Base-by-base conservation (phyloP, 2,888 invertebrate genomes). In the Stratiomys singularior region DNA sequence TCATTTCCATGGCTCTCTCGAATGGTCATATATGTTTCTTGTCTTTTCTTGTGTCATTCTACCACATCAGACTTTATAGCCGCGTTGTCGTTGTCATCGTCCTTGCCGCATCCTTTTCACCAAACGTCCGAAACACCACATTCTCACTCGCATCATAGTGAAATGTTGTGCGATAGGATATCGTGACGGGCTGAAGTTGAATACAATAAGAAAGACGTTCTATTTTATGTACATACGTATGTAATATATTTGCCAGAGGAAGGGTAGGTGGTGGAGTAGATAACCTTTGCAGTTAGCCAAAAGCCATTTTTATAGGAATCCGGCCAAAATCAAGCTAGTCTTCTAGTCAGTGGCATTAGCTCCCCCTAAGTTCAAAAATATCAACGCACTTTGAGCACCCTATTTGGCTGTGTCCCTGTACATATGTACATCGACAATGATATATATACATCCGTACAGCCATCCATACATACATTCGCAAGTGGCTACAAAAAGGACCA, bases 401-500 rank as follows among this genome's bases (percentile, higher is more conserved):
- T 60, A 60, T 60, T 25, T 25, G 9, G 15, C 25, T 25, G 18
- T 60, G 23, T 25, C 60, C 25, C 15, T 21, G 60, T 18, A 60
- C 60, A 60, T 52, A 52, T 18, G 18, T 52, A 52, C 18, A n/a
- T n/a, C n/a, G n/a, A n/a, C n/a, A n/a, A n/a, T n/a, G n/a, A n/a
- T n/a, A n/a, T n/a, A n/a, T n/a, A n/a, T n/a, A n/a, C n/a, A 15
- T 18, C n/a, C 15, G 11, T 52, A 4, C 60, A 15, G 5, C 21
- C 18, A 60, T 60, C 7, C 13, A 60, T 60, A 25, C 60, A 25
- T 60, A 4, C 18, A 60, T 60, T 25, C 60, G 18, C 21, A 58
- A 74, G 30, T 46, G 46, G 46, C 69, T 60, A 58, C 58, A 74
- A 37, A 58, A 37, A 74, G 44, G 58, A 74, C 74, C 60, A 74